Conservation (phyloP, 2,888 invertebrate species). For the Heliconius hortense region DNA sequence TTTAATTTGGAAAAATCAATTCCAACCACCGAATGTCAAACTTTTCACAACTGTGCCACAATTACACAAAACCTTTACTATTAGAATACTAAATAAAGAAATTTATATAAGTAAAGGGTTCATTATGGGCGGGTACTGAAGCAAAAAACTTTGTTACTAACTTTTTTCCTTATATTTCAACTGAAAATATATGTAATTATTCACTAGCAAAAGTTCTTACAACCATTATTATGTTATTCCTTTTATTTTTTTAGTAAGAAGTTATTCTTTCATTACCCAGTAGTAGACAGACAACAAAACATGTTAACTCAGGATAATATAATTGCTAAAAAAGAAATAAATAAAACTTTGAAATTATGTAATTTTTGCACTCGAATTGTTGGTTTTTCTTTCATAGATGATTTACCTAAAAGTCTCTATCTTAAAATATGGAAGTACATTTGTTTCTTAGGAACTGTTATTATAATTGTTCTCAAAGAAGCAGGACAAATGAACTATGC, state of each 20-base stretch:
- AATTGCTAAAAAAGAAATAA: conserved; percentile 52
- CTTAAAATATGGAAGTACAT: conserved; percentile 46
- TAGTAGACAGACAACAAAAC: background rate
- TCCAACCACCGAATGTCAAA: background rate
- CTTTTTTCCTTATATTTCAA: background rate
- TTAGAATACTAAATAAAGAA: background rate
- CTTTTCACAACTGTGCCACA: background rate
- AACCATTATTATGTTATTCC: conserved; percentile 6
- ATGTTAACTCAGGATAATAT: conserved; percentile 30
- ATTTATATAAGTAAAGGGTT: conserved; percentile 12
- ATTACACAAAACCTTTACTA: background rate
- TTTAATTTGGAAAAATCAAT: background rate
- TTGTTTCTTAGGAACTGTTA: conserved; percentile 49
- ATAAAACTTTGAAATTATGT: conserved; percentile 54
- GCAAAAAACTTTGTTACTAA: background rate
- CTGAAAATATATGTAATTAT: conserved; percentile 13
- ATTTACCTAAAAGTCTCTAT: conserved; percentile 47
- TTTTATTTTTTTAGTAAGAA: background rate
- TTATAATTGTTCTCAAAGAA: conserved; percentile 47
- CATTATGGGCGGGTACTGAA: conserved; percentile 8
- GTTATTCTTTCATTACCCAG: background rate
- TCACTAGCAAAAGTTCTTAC: background rate
- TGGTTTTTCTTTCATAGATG: conserved; percentile 59
- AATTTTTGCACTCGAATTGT: conserved; percentile 58
- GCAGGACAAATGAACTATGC: conserved; percentile 57